Percentiles rank a stretch among this genome's conserved stretches.
phyloP scores from a whole-genome alignment of 2,797 vertebrate species.

The Esox masquinongy region DNA sequence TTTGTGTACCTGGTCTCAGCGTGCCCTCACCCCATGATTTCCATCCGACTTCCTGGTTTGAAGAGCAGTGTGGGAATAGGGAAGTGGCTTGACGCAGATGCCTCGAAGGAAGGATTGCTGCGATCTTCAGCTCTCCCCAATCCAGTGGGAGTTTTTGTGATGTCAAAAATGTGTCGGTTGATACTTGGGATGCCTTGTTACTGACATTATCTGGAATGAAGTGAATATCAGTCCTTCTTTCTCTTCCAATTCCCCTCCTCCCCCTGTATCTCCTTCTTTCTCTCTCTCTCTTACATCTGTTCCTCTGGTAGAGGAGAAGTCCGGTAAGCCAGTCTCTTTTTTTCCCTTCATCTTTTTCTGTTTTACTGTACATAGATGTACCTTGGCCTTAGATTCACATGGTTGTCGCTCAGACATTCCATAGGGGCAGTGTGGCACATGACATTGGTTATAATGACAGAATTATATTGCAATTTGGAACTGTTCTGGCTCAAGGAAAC shows the following conservation, averaged over 20 bases:
- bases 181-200: background rate
- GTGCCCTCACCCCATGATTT: too few species aligned
- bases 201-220: background rate
- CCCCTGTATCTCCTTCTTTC: background rate
- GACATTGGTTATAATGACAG: too few species aligned
- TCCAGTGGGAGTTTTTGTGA: too few species aligned
- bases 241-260: constrained; percentile 23
- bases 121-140: too few species aligned
- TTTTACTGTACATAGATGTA: constrained; percentile 9
- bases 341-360: constrained; percentile 21
- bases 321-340: constrained; percentile 79
- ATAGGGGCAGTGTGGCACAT: too few species aligned
- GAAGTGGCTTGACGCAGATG: too few species aligned
- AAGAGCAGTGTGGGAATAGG: too few species aligned
- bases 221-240: background rate
- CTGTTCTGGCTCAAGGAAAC: background rate
- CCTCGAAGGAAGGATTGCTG: too few species aligned
- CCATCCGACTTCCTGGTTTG: too few species aligned
- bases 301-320: constrained; percentile 86
- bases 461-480: background rate
- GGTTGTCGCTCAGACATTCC: background rate
- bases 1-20: too few species aligned
- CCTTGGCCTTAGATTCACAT: constrained; percentile 39
- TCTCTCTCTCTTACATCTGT: constrained; percentile 30
- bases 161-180: background rate